Evolutionary conservation across 2,797 vertebrate species (phyloP).

Genomic region (Sebastiscus tertius): DNA sequence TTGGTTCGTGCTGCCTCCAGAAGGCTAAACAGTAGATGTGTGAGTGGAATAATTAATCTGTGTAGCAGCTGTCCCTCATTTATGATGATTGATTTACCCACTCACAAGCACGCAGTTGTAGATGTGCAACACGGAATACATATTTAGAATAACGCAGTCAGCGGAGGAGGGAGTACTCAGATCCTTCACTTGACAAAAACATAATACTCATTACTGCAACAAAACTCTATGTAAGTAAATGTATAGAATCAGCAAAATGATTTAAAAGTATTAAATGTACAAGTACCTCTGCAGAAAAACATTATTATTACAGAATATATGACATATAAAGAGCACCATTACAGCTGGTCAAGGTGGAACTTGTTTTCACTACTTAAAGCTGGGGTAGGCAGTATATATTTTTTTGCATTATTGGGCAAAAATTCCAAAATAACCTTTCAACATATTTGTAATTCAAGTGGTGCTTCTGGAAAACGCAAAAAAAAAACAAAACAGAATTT

Average conservation of each 20-base stretch:
- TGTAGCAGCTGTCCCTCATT: constrained; percentile 40
- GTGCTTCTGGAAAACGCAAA: not conserved
- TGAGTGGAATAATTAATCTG: constrained; percentile 41
- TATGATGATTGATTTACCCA: constrained; percentile 35
- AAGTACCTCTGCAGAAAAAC: not conserved
- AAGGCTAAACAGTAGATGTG: constrained; percentile 38
- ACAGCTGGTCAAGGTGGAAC: not conserved
- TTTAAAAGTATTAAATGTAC: not conserved
- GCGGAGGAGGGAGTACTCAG: not conserved
- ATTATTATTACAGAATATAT: not conserved
- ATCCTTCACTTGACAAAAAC: not conserved
- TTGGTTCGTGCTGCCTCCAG: not conserved
- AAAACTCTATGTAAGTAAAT: not conserved
- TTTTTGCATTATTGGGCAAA: not conserved
- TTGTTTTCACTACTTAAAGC: not conserved
- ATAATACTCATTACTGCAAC: not conserved
- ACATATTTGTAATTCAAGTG: not conserved
- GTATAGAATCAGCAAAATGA: not conserved
- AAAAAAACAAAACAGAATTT: rapidly evolving
- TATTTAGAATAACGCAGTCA: not conserved
- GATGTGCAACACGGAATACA: constrained; percentile 10
- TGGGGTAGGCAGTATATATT: rapidly evolving
- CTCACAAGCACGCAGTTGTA: not conserved
- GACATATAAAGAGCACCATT: not conserved
- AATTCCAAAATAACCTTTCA: not conserved